Percentiles rank a stretch among this genome's conserved stretches.
phyloP scores from a whole-genome alignment of 2,888 invertebrate species.

The Coelogynopora nodosa region DNA sequence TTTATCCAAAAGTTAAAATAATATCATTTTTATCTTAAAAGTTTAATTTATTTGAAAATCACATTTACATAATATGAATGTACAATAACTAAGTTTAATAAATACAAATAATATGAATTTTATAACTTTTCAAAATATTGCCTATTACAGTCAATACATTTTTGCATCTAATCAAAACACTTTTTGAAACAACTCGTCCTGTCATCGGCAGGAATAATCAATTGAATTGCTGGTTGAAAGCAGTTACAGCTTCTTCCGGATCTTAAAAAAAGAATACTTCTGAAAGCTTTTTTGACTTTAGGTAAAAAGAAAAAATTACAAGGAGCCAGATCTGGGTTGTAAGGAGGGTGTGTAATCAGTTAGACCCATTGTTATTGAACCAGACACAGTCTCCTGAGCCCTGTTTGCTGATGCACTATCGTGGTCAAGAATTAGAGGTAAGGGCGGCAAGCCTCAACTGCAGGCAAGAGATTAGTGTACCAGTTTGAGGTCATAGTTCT shows the following conservation, averaged over 20 bases:
- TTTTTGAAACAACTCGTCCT: neutral
- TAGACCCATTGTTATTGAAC: neutral
- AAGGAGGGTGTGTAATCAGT: neutral
- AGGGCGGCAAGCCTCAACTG: neutral
- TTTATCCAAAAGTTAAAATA: no score
- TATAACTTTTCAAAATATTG: neutral
- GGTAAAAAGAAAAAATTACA: neutral
- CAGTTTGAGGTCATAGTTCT: neutral
- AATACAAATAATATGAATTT: neutral
- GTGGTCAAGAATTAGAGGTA: neutral
- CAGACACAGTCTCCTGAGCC: no score
- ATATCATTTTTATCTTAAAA: no score
- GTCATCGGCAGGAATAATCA: neutral
- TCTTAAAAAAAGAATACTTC: no score
- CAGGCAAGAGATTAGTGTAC: neutral
- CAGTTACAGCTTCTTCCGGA: neutral
- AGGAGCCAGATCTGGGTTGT: neutral
- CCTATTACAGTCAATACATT: neutral
- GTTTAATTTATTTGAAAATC: no score
- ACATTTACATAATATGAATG: no score
- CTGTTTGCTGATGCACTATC: neutral
- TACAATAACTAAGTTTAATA: neutral
- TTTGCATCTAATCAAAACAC: neutral
- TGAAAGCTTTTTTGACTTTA: no score
- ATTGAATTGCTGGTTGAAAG: neutral